Evolutionary conservation across 2,797 vertebrate species (phyloP).

Genomic region (Argentina silus): DNA sequence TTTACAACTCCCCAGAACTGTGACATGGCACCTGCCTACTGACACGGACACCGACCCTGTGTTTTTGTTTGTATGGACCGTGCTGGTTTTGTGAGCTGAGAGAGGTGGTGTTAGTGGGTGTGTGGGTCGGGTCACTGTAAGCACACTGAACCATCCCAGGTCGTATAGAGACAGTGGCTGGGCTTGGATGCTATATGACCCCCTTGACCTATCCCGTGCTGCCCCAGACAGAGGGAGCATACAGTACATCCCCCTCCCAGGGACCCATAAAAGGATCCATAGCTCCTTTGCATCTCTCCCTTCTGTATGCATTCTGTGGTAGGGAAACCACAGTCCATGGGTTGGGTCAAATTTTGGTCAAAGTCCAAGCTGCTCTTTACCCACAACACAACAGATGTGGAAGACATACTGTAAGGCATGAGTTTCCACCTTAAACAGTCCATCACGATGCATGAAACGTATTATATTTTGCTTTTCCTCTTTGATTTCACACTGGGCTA

Average conservation of each 20-base stretch:
- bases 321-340: neutral
- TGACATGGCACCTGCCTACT: conserved; percentile 36
- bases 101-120: conserved; percentile 27
- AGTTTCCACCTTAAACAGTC: conserved; percentile 42
- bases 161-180: conserved; percentile 11
- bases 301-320: neutral
- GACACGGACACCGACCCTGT: neutral
- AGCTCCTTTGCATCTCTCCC: neutral
- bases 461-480: conserved; percentile 26
- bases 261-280: conserved; percentile 2
- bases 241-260: neutral
- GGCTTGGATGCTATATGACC: conserved; percentile 36
- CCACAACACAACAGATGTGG: conserved; percentile 12
- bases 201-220: neutral
- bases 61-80: conserved; percentile 7
- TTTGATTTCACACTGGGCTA: conserved; percentile 46
- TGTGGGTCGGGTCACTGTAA: conserved; percentile 45
- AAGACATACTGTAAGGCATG: conserved; percentile 1
- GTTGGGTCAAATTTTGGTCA: conserved; percentile 41
- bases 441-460: conserved; percentile 25
- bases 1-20: conserved; percentile 15
- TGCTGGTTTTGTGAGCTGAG: conserved; percentile 22
- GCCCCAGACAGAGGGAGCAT: conserved; percentile 14
- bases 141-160: conserved; percentile 36
- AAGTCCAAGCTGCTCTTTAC: neutral